These are phyloP conservation scores for Condylostylus longicornis DNA, from an alignment of 1,140 invertebrate genomes.

Conservation along the genomic window DNA sequence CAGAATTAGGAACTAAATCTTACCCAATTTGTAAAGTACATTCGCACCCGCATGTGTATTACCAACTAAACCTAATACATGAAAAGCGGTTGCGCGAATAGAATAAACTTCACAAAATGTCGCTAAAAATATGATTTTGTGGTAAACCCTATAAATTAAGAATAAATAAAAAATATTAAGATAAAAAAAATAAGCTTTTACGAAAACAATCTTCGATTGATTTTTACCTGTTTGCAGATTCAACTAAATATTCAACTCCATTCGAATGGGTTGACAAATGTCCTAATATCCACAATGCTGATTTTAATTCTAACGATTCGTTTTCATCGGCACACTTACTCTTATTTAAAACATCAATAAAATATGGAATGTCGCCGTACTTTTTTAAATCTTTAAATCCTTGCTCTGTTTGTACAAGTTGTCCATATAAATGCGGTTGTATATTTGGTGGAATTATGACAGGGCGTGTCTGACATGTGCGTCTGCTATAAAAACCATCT, in stretches of 20 bases:
- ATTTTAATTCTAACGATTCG: conserved; percentile 62
- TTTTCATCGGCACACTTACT: conserved; percentile 42
- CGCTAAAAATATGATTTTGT: conserved; percentile 41
- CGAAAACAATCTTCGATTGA: conserved; percentile 29
- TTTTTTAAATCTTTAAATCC: conserved; percentile 51
- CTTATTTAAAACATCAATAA: conserved; percentile 34
- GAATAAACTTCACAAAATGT: conserved; percentile 68
- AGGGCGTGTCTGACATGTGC: conserved; percentile 32
- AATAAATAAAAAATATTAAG: conserved; percentile 1
- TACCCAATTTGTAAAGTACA: conserved; percentile 50
- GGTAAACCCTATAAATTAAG: conserved; percentile 17
- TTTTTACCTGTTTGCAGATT: conserved; percentile 27
- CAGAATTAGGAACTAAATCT: conserved; percentile 12
- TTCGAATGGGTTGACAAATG: conserved; percentile 60
- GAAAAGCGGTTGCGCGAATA: conserved; percentile 76
- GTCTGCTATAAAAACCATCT: conserved; percentile 58
- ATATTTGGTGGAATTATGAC: conserved; percentile 37
- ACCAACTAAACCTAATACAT: conserved; percentile 67
- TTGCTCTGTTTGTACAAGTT: conserved; percentile 61
- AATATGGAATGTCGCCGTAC: conserved; percentile 31
- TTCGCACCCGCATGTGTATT: conserved; percentile 69
- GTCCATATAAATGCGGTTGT: conserved; percentile 76
- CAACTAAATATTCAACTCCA: conserved; percentile 55
- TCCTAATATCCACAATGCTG: conserved; percentile 78
- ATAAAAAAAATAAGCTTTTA: neutral